Conservation (phyloP, 2,113 vertebrate species). For the Tupaia tana region DNA sequence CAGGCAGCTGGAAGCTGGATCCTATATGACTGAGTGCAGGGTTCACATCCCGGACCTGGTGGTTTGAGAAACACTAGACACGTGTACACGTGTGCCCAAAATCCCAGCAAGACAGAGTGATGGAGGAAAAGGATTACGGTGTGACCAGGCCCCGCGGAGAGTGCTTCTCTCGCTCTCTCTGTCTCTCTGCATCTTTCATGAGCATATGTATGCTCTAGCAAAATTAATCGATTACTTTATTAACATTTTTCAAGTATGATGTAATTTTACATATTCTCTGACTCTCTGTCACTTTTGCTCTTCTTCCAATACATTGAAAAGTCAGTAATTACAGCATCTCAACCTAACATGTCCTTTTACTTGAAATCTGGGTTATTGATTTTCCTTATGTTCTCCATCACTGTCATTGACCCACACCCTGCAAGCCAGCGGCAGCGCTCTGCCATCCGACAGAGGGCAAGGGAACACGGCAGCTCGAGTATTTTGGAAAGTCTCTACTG, state of each 20-base stretch:
- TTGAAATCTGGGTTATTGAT: constrained; percentile 14
- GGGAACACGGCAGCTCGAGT: not conserved
- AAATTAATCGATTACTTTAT: too few species aligned
- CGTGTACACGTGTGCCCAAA: too few species aligned
- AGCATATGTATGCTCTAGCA: too few species aligned
- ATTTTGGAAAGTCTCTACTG: not conserved
- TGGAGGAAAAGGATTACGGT: too few species aligned
- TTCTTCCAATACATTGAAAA: not conserved
- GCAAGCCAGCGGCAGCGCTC: not conserved
- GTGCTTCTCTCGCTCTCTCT: too few species aligned
- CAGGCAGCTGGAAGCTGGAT: too few species aligned
- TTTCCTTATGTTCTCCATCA: constrained; percentile 13
- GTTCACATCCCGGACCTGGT: too few species aligned
- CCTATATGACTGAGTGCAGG: too few species aligned
- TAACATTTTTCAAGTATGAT: not conserved
- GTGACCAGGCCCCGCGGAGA: too few species aligned
- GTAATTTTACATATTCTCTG: not conserved
- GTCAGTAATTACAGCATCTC: constrained; percentile 27
- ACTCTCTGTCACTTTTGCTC: not conserved
- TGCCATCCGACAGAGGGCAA: not conserved
- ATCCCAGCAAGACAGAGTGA: too few species aligned
- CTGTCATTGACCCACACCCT: not conserved
- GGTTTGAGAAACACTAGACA: too few species aligned
- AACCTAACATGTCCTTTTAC: constrained; percentile 46
- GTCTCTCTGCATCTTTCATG: too few species aligned